Base-by-base conservation (phyloP, 1,140 invertebrate genomes). In the Penaeus japonicus region DNA sequence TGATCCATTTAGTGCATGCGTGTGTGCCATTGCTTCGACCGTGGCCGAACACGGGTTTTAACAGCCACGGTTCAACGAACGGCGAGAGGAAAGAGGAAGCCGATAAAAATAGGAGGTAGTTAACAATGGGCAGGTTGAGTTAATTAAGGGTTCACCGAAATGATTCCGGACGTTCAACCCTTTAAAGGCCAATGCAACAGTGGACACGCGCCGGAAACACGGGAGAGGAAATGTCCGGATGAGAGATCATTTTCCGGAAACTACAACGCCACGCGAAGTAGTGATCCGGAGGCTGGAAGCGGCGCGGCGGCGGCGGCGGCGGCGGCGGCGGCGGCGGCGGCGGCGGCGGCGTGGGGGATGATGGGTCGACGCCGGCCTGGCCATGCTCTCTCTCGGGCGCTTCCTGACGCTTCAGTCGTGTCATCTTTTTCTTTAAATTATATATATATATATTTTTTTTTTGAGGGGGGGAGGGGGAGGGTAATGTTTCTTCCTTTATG, bases 171-270 rank as follows among this genome's bases (percentile, higher is more conserved):
- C 86, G 86, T 83, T 88, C 65, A 83, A 54, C 80, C 62, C 53
- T 88, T 88, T 88, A 88, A 88, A 88, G 86, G 79, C 86, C 86
- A 39, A 54, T 88, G 86, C 86, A 88, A 88, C 59, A 88, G 86
- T 83, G 65, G 65, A 79, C 86, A 81, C 62, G 86, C 79, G 86
- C 86, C 78, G 86, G 86, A 88, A 88, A 27, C 53, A 75, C 47
- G 65, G 22, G 79, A 83, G 86, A 70, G 86, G 86, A 18, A 73
- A 55, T 88, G 86, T 88, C 86, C 86, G 80, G 86, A 32, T 24
- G 55, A 65, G 27, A 73, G 20, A 57, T 54, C n/a, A 32, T 47
- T 59, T 81, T 88, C 78, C 79, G 86, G 86, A 88, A 88, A 75
- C 83, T 81, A 59, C 70, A 85, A 83, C 78, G 86, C 78, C 20